Conservation (phyloP, 2,113 vertebrate species). For the Melanostigma gelatinosum region DNA sequence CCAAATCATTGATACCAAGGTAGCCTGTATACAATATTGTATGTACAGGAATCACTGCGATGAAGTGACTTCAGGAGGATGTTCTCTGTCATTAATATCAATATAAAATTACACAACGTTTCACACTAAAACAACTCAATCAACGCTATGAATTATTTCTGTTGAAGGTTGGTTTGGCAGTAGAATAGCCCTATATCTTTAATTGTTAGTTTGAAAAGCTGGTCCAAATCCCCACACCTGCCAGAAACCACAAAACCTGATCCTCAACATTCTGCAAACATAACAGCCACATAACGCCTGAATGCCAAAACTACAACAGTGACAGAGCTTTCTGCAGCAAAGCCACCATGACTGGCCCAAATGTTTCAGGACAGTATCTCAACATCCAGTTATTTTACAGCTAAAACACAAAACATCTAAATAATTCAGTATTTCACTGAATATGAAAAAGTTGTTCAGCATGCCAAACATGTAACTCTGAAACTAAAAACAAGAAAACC, state of each 20-base stretch:
- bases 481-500: not conserved
- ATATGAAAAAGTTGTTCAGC: not conserved
- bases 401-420: not conserved
- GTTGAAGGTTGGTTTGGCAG: not conserved
- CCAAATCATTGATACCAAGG: not conserved
- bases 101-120: not conserved
- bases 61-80: not conserved
- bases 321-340: not conserved
- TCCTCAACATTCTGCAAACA: not conserved
- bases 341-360: not conserved
- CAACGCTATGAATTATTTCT: too few relatives aligned
- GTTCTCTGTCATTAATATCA: not conserved
- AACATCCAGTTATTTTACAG: not conserved
- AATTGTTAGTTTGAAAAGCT: not conserved
- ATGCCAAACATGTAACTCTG: not conserved
- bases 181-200: not conserved
- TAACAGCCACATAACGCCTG: not conserved
- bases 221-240: not conserved
- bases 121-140: not conserved
- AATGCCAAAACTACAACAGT: not conserved
- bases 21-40: not conserved
- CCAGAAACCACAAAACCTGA: not conserved
- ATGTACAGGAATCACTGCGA: not conserved
- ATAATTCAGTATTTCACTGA: not conserved
- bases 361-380: not conserved